Base-by-base conservation (phyloP, 2,113 vertebrate genomes). In the Periophthalmodon schlosseri region DNA sequence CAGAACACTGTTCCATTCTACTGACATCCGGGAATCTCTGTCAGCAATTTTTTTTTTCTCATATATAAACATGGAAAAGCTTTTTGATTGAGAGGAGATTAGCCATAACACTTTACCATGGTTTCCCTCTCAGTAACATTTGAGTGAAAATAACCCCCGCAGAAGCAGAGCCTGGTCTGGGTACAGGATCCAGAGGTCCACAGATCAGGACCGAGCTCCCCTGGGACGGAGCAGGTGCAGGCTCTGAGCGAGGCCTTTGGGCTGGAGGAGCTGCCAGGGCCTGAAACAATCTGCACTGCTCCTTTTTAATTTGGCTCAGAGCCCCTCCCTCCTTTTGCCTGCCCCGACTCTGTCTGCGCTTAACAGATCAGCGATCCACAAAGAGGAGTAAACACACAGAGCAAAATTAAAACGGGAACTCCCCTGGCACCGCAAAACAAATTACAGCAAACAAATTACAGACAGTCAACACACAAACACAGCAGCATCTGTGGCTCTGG, bases 361-460 rank as follows among this genome's bases (percentile, higher is more conserved):
- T 96, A 97, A 96, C 96, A 97, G 96, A 96, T 96, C 95, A 95
- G 94, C 95, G 96, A 96, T 95, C 95, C 95, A 96, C 96, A 97
- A 97, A 97, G 95, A 96, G 95, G 92, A 94, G 96, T 96, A 97
- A 98, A 99, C 96, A 99, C 96, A 96, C 95, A 95, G 82, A 89
- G 95, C 94, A 95, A 98, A 99, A 98, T 98, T 98, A 98, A 98
- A 99, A 97, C 95, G 95, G 94, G 93, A 98, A 96, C 95, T 98
- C 97, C 96, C 97, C 93, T 91, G 97, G 93, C 92, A 97, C 95
- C 88, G 94, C 94, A 95, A 97, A 97, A 97, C 97, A 99, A 99
- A 99, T 97, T 97, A 97, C 95, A 96, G 96, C 96, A 98, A 98
- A 98, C 97, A 98, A 98, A 98, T 98, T 98, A 98, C 96, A 96